These are phyloP conservation scores for Tokudaia tokunoshimensis DNA, from an alignment of 2,797 vertebrate genomes.

Conservation along the genomic window DNA sequence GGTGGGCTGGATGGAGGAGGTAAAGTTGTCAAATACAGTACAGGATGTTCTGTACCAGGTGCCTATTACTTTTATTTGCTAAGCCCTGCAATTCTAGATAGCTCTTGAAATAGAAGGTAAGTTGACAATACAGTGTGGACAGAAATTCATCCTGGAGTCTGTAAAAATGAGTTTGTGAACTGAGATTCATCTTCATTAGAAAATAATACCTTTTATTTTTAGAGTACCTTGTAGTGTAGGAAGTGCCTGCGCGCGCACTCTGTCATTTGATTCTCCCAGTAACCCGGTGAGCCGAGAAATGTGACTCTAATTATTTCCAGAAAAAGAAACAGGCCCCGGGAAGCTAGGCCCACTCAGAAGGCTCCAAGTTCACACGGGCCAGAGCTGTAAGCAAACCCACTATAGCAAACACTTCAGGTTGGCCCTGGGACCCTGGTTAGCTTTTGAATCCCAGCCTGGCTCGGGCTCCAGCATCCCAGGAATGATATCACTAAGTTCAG, in stretches of 20 bases:
- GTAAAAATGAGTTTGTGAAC: constrained; percentile 12
- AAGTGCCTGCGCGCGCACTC: neutral
- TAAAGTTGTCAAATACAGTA: neutral
- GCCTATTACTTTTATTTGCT: neutral
- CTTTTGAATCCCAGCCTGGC: neutral
- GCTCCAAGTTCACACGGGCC: neutral
- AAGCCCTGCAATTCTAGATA: neutral
- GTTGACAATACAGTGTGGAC: neutral
- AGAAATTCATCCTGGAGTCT: neutral
- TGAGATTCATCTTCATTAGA: neutral
- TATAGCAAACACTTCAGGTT: neutral
- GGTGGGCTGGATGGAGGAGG: neutral
- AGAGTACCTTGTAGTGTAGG: neutral
- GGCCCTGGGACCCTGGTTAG: neutral
- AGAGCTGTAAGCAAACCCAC: neutral
- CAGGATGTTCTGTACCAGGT: accelerated
- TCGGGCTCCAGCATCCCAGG: neutral
- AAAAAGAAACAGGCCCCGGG: constrained; percentile 39
- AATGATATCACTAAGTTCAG: neutral
- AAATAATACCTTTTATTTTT: constrained; percentile 36
- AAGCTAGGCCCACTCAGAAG: neutral
- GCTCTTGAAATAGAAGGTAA: neutral
- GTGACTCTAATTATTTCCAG: constrained; percentile 65
- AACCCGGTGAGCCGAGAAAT: constrained; percentile 50
- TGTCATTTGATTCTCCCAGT: constrained; percentile 21